phyloP scores from a whole-genome alignment of 2,797 vertebrate genomes.

The Chromis chromis region DNA sequence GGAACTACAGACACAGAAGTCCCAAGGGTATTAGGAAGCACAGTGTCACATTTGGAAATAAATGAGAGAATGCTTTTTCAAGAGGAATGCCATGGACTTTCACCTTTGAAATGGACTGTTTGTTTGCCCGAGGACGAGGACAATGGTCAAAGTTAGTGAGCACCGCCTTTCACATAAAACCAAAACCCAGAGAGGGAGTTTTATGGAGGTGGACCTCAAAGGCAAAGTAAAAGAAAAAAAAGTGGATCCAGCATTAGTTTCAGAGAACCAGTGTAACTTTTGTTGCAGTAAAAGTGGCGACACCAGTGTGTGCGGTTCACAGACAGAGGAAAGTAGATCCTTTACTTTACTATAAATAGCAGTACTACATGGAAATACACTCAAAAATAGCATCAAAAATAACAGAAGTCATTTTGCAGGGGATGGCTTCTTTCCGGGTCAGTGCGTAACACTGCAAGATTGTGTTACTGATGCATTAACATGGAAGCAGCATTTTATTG shows the following conservation, averaged over 20 bases:
- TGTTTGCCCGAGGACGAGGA: conserved; percentile 63
- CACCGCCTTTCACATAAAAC: conserved; percentile 35
- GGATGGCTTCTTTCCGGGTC: background rate
- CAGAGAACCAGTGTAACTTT: conserved; percentile 1
- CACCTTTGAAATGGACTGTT: conserved; percentile 60
- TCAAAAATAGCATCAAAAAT: background rate
- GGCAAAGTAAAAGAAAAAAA: conserved; percentile 37
- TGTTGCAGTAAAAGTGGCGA: conserved; percentile 10
- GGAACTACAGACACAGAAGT: conserved; percentile 70
- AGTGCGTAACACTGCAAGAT: background rate
- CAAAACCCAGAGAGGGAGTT: conserved; percentile 42
- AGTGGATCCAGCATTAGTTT: background rate
- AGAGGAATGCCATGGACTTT: conserved; percentile 38
- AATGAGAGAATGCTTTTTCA: conserved; percentile 43
- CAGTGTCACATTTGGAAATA: conserved; percentile 65
- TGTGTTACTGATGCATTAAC: background rate
- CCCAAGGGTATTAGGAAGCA: conserved; percentile 67
- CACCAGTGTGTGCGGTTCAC: background rate
- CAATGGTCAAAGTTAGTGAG: conserved; percentile 59
- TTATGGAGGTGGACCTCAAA: conserved; percentile 59
- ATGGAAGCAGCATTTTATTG: background rate
- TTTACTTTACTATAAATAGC: background rate
- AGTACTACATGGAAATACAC: background rate
- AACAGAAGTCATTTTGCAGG: background rate
- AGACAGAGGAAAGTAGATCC: background rate